Conservation (phyloP, 2,797 vertebrate genomes). For the Xenentodon cancila region DNA sequence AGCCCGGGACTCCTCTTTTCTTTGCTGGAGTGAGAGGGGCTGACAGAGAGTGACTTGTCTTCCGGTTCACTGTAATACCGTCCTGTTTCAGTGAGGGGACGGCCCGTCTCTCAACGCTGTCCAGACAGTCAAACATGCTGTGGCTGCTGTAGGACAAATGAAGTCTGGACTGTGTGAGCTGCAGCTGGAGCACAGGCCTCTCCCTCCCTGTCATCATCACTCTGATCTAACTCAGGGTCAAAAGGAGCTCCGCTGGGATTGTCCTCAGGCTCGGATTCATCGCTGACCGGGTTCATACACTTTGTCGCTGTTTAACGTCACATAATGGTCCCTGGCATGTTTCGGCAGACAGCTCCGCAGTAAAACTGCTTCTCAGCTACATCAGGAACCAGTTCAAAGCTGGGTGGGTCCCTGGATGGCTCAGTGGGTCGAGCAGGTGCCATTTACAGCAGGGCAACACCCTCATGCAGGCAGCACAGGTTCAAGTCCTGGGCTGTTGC, state of each 20-base stretch:
- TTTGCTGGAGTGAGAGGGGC: constrained; percentile 34
- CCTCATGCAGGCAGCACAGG: too few relatives aligned
- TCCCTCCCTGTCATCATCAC: constrained; percentile 71
- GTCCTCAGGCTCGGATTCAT: constrained; percentile 89
- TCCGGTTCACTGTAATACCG: constrained; percentile 59
- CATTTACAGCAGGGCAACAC: too few relatives aligned
- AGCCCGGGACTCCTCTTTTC: constrained; percentile 84
- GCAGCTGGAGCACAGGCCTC: not conserved
- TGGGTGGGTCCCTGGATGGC: too few relatives aligned
- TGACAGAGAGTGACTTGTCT: constrained; percentile 28
- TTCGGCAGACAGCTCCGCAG: constrained; percentile 46
- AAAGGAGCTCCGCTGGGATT: constrained; percentile 55
- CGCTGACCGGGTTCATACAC: constrained; percentile 79
- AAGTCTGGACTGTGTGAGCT: constrained; percentile 18
- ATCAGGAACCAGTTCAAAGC: constrained; percentile 18
- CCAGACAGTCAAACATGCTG: constrained; percentile 89
- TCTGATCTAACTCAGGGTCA: constrained; percentile 77
- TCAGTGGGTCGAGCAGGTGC: too few relatives aligned
- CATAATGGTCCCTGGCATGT: constrained; percentile 20
- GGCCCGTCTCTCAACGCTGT: constrained; percentile 76
- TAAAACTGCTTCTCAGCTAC: not conserved
- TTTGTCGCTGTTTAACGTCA: constrained; percentile 66
- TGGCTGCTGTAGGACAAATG: constrained; percentile 87
- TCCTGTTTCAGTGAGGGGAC: constrained; percentile 66
- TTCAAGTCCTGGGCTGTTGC: too few relatives aligned